Percentiles rank a stretch among this genome's conserved stretches.
Evolutionary conservation across 2,797 vertebrate genomes (phyloP).

Genomic region (Leptoclinus maculatus): DNA sequence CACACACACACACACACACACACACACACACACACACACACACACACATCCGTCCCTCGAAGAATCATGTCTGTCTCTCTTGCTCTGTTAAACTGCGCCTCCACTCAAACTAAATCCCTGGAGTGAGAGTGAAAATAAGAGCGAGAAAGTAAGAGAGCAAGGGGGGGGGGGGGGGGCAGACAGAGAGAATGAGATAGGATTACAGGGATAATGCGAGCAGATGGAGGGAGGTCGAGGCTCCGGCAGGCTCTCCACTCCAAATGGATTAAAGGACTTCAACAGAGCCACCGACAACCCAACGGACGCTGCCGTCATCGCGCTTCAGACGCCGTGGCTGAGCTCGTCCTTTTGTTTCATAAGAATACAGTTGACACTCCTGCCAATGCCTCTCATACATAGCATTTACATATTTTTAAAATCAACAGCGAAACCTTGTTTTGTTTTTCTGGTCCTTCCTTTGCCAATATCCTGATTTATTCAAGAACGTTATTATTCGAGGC

Average conservation of each 20-base stretch:
- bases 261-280: conserved; percentile 77
- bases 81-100: conserved; percentile 55
- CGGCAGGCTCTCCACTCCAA: conserved; percentile 74
- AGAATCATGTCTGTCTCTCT: conserved; percentile 34
- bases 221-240: conserved; percentile 85
- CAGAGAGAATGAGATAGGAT: conserved; percentile 85
- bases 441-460: conserved; percentile 5
- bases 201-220: conserved; percentile 88
- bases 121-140: conserved; percentile 65
- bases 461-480: background rate
- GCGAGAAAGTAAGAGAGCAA: conserved; percentile 54
- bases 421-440: background rate
- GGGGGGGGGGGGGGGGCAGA: conserved; percentile 28
- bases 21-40: too few species aligned
- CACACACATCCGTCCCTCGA: conserved; percentile 37
- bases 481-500: background rate
- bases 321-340: conserved; percentile 40
- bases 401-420: conserved; percentile 12
- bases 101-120: conserved; percentile 69
- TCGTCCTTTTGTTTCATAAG: background rate
- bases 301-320: conserved; percentile 36
- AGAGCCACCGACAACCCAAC: conserved; percentile 54
- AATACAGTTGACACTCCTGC: background rate
- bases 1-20: too few species aligned
- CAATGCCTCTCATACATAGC: background rate